phyloP scores from a whole-genome alignment of 2,797 vertebrate genomes.

The Aeoliscus strigatus region DNA sequence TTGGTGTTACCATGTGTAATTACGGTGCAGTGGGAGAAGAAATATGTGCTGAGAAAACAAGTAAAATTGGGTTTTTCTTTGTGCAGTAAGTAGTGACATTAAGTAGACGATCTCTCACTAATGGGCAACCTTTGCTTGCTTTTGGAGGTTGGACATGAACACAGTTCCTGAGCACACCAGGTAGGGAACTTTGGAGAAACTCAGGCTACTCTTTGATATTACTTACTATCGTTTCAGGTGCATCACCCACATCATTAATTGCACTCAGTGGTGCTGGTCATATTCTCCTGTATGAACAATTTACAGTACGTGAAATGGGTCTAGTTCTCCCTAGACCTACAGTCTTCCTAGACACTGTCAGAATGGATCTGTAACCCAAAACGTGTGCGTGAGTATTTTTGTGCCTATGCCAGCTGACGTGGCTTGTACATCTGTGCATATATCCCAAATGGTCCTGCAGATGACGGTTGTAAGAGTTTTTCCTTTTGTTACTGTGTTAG shows the following conservation, averaged over 20 bases:
- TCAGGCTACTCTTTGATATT: conserved; percentile 51
- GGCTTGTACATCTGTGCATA: conserved; percentile 11
- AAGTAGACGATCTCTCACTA: conserved; percentile 28
- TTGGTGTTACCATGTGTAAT: conserved; percentile 3
- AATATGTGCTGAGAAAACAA: not conserved
- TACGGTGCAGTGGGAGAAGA: not conserved
- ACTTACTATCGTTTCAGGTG: conserved; percentile 47
- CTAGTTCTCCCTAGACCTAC: no score
- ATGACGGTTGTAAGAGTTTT: conserved; percentile 41
- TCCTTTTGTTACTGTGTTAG: conserved; percentile 50
- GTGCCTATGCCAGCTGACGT: conserved; percentile 17
- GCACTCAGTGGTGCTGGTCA: conserved; percentile 42
- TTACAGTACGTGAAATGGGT: conserved; percentile 36
- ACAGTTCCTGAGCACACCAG: no score
- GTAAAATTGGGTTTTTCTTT: not conserved
- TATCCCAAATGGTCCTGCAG: conserved; percentile 30
- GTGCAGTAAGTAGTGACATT: conserved; percentile 15
- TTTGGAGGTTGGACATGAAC: conserved; percentile 40
- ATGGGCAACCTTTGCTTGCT: conserved; percentile 38
- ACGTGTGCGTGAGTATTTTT: conserved; percentile 33
- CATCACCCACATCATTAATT: conserved; percentile 53
- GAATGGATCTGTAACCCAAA: conserved; percentile 43
- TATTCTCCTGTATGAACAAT: conserved; percentile 37
- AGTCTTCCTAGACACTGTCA: conserved; percentile 35
- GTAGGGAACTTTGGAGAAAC: conserved; percentile 46